These are phyloP conservation scores for Sebastolobus alascanus DNA, from an alignment of 2,797 vertebrate species.

Conservation along the genomic window DNA sequence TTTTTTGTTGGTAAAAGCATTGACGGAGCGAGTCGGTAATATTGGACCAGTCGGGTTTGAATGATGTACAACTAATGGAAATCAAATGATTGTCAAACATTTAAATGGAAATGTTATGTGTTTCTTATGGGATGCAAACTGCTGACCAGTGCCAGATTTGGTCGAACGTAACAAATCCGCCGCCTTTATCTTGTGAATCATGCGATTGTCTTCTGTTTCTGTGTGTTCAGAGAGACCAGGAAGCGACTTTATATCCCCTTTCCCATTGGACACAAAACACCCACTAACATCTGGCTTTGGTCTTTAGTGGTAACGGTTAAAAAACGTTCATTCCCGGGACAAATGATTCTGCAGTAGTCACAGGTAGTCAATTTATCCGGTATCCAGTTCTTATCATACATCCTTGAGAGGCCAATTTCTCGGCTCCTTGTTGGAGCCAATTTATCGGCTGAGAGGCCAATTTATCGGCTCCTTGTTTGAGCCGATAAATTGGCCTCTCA, in stretches of 20 bases:
- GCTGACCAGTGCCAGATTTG: neutral
- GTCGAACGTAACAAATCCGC: neutral
- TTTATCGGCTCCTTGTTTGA: too few species aligned
- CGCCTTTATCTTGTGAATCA: neutral
- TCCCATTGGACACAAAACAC: too few species aligned
- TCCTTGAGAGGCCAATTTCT: too few species aligned
- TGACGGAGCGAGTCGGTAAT: constrained; percentile 11
- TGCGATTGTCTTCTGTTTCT: neutral
- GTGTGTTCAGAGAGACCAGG: neutral
- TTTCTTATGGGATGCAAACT: neutral
- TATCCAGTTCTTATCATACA: too few species aligned
- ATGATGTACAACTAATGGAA: constrained; percentile 23
- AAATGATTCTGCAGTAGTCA: too few species aligned
- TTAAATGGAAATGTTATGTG: constrained; percentile 20
- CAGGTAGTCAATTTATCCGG: too few species aligned
- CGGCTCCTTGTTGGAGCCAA: too few species aligned
- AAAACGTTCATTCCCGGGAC: too few species aligned
- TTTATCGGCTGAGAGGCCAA: too few species aligned
- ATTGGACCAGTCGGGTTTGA: constrained; percentile 42
- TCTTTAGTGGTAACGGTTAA: too few species aligned
- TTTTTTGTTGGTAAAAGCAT: constrained; percentile 23
- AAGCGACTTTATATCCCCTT: neutral
- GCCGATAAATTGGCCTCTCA: too few species aligned
- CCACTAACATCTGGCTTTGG: too few species aligned
- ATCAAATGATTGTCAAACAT: constrained; percentile 19